A percentile compares a stretch with the other conserved stretches of the same genome.
Evolutionary conservation across 2,888 invertebrate genomes (phyloP).

Genomic region (Hetaerina titia): DNA sequence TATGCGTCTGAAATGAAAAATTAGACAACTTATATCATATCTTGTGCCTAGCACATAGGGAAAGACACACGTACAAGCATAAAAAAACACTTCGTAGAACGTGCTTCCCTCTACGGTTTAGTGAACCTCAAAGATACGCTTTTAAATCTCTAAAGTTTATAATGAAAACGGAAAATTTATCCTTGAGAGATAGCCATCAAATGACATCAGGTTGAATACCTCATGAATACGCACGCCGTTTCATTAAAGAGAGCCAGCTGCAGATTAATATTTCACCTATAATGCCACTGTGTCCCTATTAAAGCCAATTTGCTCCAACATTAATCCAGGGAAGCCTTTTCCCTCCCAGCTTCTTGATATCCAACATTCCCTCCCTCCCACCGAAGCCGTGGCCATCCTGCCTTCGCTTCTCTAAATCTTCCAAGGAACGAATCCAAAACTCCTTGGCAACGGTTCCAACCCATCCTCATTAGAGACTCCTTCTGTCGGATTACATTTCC

Average conservation of each 20-base stretch:
- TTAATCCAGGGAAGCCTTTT: constrained; percentile 43
- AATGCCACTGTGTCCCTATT: constrained; percentile 45
- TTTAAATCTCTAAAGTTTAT: constrained; percentile 24
- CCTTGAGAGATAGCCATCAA: background rate
- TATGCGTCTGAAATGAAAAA: no score
- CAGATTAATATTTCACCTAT: constrained; percentile 59
- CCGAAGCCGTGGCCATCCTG: background rate
- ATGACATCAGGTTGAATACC: constrained; percentile 37
- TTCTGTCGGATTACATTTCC: constrained; percentile 44
- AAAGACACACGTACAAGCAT: background rate
- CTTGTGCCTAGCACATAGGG: background rate
- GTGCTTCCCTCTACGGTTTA: background rate
- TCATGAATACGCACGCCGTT: constrained; percentile 16
- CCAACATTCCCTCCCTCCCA: background rate
- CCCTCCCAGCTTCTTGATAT: constrained; percentile 9
- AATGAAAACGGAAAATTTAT: constrained; percentile 41
- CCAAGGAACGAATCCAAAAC: constrained; percentile 49
- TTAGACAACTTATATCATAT: no score
- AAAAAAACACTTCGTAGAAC: background rate
- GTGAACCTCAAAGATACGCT: constrained; percentile 10
- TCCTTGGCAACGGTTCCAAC: constrained; percentile 55
- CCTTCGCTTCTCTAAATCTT: background rate
- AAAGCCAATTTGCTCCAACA: constrained; percentile 61
- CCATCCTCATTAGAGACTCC: constrained; percentile 53
- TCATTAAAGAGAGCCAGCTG: constrained; percentile 57